Evolutionary conservation across 1,140 invertebrate species (phyloP), one percentile per base, ranked within the genome.

Genomic region (Popillia japonica): DNA sequence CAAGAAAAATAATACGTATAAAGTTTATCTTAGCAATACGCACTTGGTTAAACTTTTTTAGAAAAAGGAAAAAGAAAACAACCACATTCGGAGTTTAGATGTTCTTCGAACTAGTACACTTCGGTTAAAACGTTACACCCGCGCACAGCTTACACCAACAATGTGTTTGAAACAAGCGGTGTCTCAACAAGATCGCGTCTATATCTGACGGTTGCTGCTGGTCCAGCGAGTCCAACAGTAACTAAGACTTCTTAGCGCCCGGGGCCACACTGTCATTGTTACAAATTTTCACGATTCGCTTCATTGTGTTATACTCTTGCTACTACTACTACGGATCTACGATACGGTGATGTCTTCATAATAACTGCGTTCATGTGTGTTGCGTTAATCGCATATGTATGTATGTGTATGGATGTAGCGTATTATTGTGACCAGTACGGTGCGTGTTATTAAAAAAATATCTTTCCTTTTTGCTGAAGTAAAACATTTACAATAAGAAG

Each of bases 221-320:
- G 72, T 74, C 72, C 72, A 74, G 72, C 72, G 72, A 74, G 72
- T 74, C 72, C 72, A 44, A 68, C 64, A 14, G 64, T 68, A 27
- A 68, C 72, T 74, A 74, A 74, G 72, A 40, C 72, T 74, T 74
- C 72, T 74, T 74, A 44, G 41, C 41, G 72, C 72, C 72, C 41
- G n/a, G 72, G 72, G 72, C 72, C 34, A 41, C 72, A 42, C 41
- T 74, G 40, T 74, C 40, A 74, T 74, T 74, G 72, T 74, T 34
- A 74, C 72, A 74, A 74, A 74, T 74, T 74, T 74, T 74, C 41
- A 74, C 72, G 72, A 74, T 74, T 74, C 72, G 72, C 72, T 68
- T 20, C 22, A 68, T 68, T 68, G 61, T 68, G 48, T 55, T 55
- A 34, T 34, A n/a, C 11, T 55, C 14, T 17, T 55, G 14, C 48